Evolutionary conservation across 2,797 vertebrate genomes (phyloP).

Genomic region (Anisognathus igniventris): DNA sequence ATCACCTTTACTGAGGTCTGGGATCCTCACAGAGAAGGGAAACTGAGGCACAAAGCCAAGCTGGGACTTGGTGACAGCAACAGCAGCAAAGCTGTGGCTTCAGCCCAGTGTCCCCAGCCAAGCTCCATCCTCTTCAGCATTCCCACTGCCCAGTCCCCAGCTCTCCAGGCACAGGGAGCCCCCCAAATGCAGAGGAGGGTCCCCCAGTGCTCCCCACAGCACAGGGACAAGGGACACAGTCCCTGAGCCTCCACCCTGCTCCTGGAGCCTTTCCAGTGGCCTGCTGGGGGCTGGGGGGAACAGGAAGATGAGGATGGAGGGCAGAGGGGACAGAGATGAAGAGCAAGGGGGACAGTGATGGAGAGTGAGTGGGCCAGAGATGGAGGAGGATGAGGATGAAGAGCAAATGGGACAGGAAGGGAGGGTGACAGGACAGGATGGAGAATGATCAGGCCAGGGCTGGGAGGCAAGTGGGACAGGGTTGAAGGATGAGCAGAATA

Average conservation of each 20-base stretch:
- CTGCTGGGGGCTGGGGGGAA: too few species aligned
- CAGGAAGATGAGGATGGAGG: background rate
- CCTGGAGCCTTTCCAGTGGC: fast-evolving
- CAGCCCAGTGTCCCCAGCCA: background rate
- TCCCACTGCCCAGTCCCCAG: fast-evolving
- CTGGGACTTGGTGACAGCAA: background rate
- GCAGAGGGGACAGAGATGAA: background rate
- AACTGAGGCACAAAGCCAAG: constrained; percentile 13
- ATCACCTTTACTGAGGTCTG: background rate
- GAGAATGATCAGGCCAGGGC: background rate
- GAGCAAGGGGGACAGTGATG: too few species aligned
- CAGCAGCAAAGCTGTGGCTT: background rate
- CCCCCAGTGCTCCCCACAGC: background rate
- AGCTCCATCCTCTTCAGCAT: background rate
- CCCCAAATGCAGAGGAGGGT: background rate
- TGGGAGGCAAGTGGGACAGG: background rate
- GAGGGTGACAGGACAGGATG: background rate
- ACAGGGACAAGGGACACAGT: fast-evolving
- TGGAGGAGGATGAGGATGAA: background rate
- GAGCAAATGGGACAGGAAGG: background rate
- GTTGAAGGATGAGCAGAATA: fast-evolving
- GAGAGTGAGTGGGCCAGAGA: background rate
- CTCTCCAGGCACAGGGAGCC: fast-evolving
- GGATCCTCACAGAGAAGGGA: background rate
- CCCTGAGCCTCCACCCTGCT: background rate